phyloP scores from a whole-genome alignment of 2,797 vertebrate species.

The Poecile montanus region DNA sequence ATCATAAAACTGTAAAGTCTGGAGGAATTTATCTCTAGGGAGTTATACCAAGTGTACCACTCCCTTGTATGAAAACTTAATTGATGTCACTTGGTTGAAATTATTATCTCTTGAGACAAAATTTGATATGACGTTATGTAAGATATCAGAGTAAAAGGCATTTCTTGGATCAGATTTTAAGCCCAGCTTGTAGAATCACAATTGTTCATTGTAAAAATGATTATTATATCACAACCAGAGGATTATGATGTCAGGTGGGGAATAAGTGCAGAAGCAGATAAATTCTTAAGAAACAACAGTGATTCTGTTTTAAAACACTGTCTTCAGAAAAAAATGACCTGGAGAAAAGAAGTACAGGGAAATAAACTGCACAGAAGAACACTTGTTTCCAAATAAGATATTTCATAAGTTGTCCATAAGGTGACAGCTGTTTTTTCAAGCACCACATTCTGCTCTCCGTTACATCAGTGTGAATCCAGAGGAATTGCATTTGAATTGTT shows the following conservation, averaged over 20 bases:
- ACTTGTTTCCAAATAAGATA: constrained; percentile 60
- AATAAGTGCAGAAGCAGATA: constrained; percentile 55
- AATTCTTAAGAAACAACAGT: constrained; percentile 53
- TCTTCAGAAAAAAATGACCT: constrained; percentile 31
- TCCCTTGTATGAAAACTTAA: constrained; percentile 44
- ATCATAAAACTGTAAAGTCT: constrained; percentile 34
- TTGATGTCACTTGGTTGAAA: constrained; percentile 61
- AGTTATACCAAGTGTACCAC: constrained; percentile 35
- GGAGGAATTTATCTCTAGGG: constrained; percentile 17
- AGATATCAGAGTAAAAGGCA: constrained; percentile 38
- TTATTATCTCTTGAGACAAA: constrained; percentile 49
- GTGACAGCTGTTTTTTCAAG: constrained; percentile 69
- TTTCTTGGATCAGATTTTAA: constrained; percentile 63
- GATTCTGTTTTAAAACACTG: constrained; percentile 43
- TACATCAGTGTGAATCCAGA: constrained; percentile 33
- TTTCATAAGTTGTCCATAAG: constrained; percentile 63
- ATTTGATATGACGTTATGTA: constrained; percentile 42
- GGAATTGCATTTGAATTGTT: background rate
- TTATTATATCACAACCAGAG: constrained; percentile 57
- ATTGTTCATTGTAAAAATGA: constrained; percentile 14
- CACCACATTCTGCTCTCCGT: background rate
- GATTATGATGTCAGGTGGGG: constrained; percentile 66
- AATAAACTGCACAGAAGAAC: constrained; percentile 39
- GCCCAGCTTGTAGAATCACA: background rate
- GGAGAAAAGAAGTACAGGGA: background rate